Percentiles rank a stretch among this genome's conserved stretches.
Evolutionary conservation across 2,888 invertebrate species (phyloP).

Genomic region (Dusona sp.): DNA sequence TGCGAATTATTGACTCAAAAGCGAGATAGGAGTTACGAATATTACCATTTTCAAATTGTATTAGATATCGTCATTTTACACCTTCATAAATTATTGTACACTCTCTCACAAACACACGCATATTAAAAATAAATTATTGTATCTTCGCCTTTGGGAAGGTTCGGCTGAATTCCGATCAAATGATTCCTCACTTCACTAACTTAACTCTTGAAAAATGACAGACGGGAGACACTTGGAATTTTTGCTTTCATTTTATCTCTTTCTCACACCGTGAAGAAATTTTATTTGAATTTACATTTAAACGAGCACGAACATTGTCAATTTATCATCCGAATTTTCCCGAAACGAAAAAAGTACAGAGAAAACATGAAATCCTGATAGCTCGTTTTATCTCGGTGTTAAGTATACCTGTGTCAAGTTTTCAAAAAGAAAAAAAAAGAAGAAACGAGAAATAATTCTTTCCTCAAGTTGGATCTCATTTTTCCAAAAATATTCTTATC

Average conservation of each 20-base stretch:
- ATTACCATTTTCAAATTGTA: slow-evolving; percentile 49
- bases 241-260: not conserved
- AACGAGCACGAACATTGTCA: not conserved
- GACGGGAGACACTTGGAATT: not conserved
- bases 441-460: slow-evolving; percentile 34
- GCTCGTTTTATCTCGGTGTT: slow-evolving; percentile 63
- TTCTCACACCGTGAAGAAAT: not conserved
- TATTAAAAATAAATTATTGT: slow-evolving; percentile 51
- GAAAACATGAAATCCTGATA: slow-evolving; percentile 24
- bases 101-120: slow-evolving; percentile 17
- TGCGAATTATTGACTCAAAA: slow-evolving; percentile 27
- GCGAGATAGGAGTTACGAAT: slow-evolving; percentile 32
- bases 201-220: not conserved
- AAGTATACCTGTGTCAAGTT: slow-evolving; percentile 51
- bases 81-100: slow-evolving; percentile 56
- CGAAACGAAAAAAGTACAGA: not conserved
- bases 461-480: slow-evolving; percentile 47
- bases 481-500: slow-evolving; percentile 46
- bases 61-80: slow-evolving; percentile 62
- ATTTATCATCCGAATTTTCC: slow-evolving; percentile 26
- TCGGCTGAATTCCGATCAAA: slow-evolving; percentile 31
- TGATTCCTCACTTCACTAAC: not conserved
- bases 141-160: slow-evolving; percentile 47
- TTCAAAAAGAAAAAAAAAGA: slow-evolving; percentile 39
- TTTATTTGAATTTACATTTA: not conserved